Base-by-base conservation (phyloP, 2,113 vertebrate genomes). In the Hymenochirus boettgeri region DNA sequence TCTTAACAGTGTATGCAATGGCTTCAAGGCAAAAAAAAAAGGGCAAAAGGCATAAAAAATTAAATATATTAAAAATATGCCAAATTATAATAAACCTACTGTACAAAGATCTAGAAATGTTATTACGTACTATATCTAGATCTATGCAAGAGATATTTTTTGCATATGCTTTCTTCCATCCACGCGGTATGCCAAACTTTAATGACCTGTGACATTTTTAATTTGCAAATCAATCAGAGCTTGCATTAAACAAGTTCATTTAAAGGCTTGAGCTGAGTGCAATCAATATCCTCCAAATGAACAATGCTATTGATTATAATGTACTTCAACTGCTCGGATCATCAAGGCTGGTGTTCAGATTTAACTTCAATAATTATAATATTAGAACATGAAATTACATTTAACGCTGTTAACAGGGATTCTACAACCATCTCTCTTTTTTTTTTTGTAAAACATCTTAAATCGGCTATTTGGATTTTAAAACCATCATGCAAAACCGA, bases 291-390 rank as follows among this genome's bases (percentile, higher is more conserved):
- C 73, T 82, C 84, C 83, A 84, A 80, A 82, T 70, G 74, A 83
- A n/a, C 82, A 78, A 86, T 75, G 73, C n/a, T 78, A 89, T 83
- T 85, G 84, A 84, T 84, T 86, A 72, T 77, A 80, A 80, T 83
- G 80, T 85, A 75, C 54, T 64, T 76, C 82, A 85, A 78, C 74
- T 78, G 77, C 76, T 78, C 83, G 73, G 67, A 70, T 86, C 80
- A 80, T 86, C 83, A 69, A 0, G 81, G 80, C 83, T 72, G 77
- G 29, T 78, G 72, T 70, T 82, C 13, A 33, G 77, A 88, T 87
- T 78, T 82, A 84, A 26, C 73, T 69, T 53, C 39, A 29, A 19
- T 70, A 64, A 63, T 64, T 46, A 2, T 57, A 46, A n/a, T 74
- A 54, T 73, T 46, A 48, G 31, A 59, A 46, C 26, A 57, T 7